These are phyloP conservation scores for Drosophila carrolli DNA, from an alignment of 1,140 invertebrate species.

Conservation along the genomic window DNA sequence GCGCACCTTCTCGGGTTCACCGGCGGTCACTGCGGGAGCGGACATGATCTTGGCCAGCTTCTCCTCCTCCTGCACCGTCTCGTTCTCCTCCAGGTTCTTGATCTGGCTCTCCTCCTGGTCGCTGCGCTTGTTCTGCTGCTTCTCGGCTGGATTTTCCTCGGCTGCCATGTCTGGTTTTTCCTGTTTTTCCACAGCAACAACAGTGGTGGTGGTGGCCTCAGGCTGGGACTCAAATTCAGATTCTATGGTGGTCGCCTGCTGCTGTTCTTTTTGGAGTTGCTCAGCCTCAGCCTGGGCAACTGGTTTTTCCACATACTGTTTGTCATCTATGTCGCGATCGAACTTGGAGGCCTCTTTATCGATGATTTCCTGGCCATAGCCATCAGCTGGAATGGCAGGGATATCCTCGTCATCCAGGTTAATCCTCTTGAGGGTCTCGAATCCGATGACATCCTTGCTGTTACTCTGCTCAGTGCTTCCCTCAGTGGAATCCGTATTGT, in stretches of 20 bases:
- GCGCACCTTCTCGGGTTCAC: constrained; percentile 83
- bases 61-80: constrained; percentile 83
- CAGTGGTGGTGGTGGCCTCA: constrained; percentile 51
- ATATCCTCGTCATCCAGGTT: constrained; percentile 68
- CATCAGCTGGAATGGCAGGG: constrained; percentile 36
- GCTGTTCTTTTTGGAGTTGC: constrained; percentile 65
- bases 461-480: constrained; percentile 61
- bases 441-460: constrained; percentile 81
- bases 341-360: constrained; percentile 81
- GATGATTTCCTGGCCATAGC: constrained; percentile 73
- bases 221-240: constrained; percentile 24
- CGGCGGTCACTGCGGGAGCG: constrained; percentile 50
- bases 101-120: constrained; percentile 53
- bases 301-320: constrained; percentile 84
- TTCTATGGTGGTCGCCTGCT: constrained; percentile 42
- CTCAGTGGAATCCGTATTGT: background rate
- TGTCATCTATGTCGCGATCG: constrained; percentile 81
- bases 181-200: constrained; percentile 63
- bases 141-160: constrained; percentile 63
- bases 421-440: constrained; percentile 79
- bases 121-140: constrained; percentile 74
- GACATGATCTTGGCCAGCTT: constrained; percentile 64
- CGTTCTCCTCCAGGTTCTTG: constrained; percentile 82
- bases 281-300: constrained; percentile 79
- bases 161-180: constrained; percentile 68